phyloP scores from a whole-genome alignment of 2,888 invertebrate genomes.

The Aproaerema taeniolella region DNA sequence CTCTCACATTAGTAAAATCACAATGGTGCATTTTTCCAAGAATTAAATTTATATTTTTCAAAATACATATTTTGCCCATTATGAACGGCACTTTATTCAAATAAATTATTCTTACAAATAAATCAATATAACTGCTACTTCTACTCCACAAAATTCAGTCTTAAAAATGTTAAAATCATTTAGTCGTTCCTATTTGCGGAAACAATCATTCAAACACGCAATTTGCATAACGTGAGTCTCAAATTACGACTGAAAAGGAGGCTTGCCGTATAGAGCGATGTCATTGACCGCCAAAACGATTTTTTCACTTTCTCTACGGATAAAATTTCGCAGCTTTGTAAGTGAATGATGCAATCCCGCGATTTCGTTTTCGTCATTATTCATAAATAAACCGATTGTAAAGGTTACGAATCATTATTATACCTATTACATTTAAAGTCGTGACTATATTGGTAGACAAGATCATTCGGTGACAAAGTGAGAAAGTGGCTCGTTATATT shows the following conservation, averaged over 20 bases:
- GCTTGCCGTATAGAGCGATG: constrained; percentile 11
- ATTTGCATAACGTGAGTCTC: constrained; percentile 22
- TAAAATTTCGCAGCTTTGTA: constrained; percentile 45
- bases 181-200: constrained; percentile 4
- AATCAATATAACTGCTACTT: too few relatives aligned
- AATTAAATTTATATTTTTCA: too few relatives aligned
- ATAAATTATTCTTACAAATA: too few relatives aligned
- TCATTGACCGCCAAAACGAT: constrained; percentile 40
- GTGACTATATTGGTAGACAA: constrained; percentile 3
- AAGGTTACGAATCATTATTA: constrained; percentile 12
- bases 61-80: too few relatives aligned
- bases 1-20: too few relatives aligned
- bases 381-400: constrained; percentile 1
- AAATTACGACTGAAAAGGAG: constrained; percentile 13
- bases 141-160: too few relatives aligned
- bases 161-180: too few relatives aligned
- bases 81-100: too few relatives aligned
- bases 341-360: constrained; percentile 46
- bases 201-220: constrained; percentile 20
- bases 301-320: constrained; percentile 58
- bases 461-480: background rate
- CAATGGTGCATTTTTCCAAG: too few relatives aligned
- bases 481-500: background rate
- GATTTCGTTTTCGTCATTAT: constrained; percentile 40
- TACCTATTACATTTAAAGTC: constrained; percentile 9